Evolutionary conservation across 1,140 invertebrate species (phyloP), one percentile per base, ranked within the genome.

Genomic region (Maniola jurtina): DNA sequence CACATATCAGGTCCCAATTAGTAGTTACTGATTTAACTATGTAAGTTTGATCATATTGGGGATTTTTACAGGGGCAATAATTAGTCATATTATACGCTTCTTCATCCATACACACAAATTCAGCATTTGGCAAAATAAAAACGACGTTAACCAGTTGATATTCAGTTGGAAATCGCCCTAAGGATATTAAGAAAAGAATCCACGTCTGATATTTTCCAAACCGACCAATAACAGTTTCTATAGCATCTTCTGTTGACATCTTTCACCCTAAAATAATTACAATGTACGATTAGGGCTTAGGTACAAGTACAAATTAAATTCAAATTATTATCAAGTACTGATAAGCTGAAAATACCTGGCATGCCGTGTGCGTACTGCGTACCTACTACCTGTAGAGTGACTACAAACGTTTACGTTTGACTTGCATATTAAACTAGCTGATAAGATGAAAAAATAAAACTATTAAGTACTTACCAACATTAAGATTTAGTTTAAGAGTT

Each of bases 91-190:
- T 83, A 33, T 82, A 75, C 0, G 78, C 80, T 8, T 68, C 71
- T 13, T 87, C 87, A 77, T 79, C 72, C 25, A 86, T 91, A 66
- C 94, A 95, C 58, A 88, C 91, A 71, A 93, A 95, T 72, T 93
- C 90, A 2, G 92, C 92, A 10, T 90, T 91, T 1, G 94, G 94
- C 50, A 94, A 92, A 47, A 95, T 83, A 77, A 95, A 95, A 8
- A 93, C 91, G 6, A 95, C 94, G 5, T 94, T 94, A 9, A 93
- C 80, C 64, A 95, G 91, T 76, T 95, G 93, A 91, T 94, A 95
- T 34, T 94, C 93, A 0, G 94, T 93, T 0, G 94, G 94, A 70
- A 94, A 92, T 61, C 94, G 94, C 2, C 94, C 90, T 1, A 96
- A 33, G 13, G 71, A 68, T 42, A 96, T 81, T 8, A 95, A 81